Conservation (phyloP, 2,797 vertebrate species). For the Buceros bicornis region DNA sequence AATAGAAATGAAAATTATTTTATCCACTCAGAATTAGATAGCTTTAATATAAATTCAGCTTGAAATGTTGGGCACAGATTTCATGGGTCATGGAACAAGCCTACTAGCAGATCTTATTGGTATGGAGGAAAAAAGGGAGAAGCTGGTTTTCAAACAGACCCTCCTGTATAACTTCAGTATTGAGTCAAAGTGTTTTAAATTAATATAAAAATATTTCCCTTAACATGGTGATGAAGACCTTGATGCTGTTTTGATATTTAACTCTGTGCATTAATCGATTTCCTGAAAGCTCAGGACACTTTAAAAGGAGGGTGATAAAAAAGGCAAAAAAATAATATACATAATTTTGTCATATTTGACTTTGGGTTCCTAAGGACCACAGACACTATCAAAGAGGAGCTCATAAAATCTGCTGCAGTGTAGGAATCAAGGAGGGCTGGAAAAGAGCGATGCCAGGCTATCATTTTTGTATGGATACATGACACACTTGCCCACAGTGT, state of each 20-base stretch:
- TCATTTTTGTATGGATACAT: neutral
- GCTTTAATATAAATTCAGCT: neutral
- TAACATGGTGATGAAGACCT: neutral
- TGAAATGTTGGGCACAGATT: neutral
- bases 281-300: neutral
- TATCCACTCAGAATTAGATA: neutral
- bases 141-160: neutral
- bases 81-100: neutral
- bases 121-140: neutral
- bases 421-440: neutral
- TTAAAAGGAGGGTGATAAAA: neutral
- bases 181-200: neutral
- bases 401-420: neutral
- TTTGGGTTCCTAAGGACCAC: neutral
- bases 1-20: neutral
- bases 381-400: neutral
- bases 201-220: neutral
- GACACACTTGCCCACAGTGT: neutral
- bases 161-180: neutral
- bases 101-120: neutral
- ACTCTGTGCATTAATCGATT: neutral
- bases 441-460: neutral
- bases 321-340: neutral
- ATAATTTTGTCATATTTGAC: neutral
- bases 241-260: neutral